phyloP scores from a whole-genome alignment of 1,140 invertebrate species.

The Bombus superbus region DNA sequence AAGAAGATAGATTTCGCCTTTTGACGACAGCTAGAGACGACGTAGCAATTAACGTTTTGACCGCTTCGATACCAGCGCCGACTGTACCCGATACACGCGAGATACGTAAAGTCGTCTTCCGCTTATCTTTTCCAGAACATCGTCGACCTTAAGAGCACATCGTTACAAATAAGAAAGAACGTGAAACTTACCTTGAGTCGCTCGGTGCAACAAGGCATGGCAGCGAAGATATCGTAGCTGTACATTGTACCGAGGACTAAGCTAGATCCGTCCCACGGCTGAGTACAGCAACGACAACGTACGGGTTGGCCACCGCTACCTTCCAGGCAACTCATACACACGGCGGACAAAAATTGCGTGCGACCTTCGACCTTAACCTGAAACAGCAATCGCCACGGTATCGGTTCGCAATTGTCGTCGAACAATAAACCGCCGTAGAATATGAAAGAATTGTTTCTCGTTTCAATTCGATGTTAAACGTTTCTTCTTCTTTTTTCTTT shows the following conservation, averaged over 20 bases:
- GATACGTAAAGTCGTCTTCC: no score
- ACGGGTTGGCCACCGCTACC: conserved; percentile 88
- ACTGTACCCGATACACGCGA: no score
- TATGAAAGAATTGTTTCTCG: no score
- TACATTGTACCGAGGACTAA: conserved; percentile 98
- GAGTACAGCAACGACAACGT: conserved; percentile 89
- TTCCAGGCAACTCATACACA: conserved; percentile 96
- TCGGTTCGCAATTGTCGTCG: neutral
- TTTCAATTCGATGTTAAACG: no score
- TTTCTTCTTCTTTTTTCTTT: no score
- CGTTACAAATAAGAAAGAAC: neutral
- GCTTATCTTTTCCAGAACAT: no score
- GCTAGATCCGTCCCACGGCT: conserved; percentile 95
- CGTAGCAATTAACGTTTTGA: no score
- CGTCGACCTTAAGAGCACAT: no score
- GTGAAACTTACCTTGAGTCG: conserved; percentile 90
- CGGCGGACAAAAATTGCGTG: conserved; percentile 94
- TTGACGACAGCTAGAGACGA: no score
- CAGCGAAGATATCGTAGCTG: conserved; percentile 98
- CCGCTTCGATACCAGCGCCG: no score
- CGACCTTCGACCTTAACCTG: conserved; percentile 95
- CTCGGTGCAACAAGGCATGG: conserved; percentile 96
- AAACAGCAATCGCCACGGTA: conserved; percentile 50
- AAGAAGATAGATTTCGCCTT: no score
- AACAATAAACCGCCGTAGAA: no score